Percentiles rank a stretch among this genome's conserved stretches.
phyloP scores from a whole-genome alignment of 1,140 invertebrate species.

The Chrysoperla carnea region DNA sequence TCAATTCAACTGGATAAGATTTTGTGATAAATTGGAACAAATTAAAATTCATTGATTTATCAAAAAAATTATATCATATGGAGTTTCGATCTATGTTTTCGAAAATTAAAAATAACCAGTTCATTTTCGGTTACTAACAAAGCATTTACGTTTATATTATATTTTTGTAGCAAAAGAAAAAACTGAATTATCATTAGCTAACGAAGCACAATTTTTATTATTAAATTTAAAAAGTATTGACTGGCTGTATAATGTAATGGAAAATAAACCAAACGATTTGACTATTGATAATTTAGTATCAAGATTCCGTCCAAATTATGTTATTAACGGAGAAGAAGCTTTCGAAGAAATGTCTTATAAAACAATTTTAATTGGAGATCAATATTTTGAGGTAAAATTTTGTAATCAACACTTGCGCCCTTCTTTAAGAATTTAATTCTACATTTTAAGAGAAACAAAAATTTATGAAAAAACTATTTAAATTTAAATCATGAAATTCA shows the following conservation, averaged over 20 bases:
- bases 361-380: conserved; percentile 46
- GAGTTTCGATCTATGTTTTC: too few relatives aligned
- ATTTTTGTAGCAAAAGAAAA: conserved; percentile 22
- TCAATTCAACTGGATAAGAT: too few relatives aligned
- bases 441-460: neutral
- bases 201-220: conserved; percentile 77
- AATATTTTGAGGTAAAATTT: conserved; percentile 40
- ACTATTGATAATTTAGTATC: conserved; percentile 33
- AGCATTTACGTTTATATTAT: too few relatives aligned
- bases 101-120: too few relatives aligned
- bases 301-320: conserved; percentile 49
- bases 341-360: conserved; percentile 65
- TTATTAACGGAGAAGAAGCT: conserved; percentile 36
- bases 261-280: conserved; percentile 27
- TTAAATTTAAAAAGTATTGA: conserved; percentile 57
- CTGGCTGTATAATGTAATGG: conserved; percentile 43
- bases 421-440: conserved; percentile 3
- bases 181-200: conserved; percentile 50
- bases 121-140: too few relatives aligned
- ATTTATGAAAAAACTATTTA: too few relatives aligned
- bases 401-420: conserved; percentile 8
- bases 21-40: too few relatives aligned
- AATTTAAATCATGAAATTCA: too few relatives aligned
- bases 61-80: too few relatives aligned
- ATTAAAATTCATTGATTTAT: too few relatives aligned